Percentiles rank a stretch among this genome's conserved stretches.
Conservation (phyloP, 2,797 vertebrate genomes). For the Megaceryle alcyon region DNA sequence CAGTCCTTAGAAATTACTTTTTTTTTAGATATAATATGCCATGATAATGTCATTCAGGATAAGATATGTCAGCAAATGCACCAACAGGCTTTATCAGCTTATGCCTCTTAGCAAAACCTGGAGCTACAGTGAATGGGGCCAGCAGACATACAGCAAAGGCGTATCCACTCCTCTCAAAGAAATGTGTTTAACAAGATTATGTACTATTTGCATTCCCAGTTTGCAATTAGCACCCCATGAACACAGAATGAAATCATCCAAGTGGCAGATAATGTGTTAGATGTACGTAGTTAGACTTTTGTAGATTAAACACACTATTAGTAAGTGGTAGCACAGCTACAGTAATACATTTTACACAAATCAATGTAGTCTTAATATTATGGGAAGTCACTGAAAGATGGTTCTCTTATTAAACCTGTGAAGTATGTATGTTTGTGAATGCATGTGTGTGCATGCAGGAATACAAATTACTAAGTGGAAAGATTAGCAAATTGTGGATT, state of each 20-base stretch:
- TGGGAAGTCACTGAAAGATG: neutral
- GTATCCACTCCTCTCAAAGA: slow-evolving; percentile 4
- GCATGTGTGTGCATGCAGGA: neutral
- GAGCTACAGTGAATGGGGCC: neutral
- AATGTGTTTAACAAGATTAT: slow-evolving; percentile 60
- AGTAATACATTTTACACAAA: neutral
- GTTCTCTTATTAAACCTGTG: neutral
- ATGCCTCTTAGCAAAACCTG: slow-evolving; percentile 36
- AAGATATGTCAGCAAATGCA: slow-evolving; percentile 36
- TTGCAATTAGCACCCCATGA: slow-evolving; percentile 55
- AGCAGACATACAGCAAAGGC: slow-evolving; percentile 7
- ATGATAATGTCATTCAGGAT: slow-evolving; percentile 30
- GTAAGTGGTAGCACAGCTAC: neutral
- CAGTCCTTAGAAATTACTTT: neutral
- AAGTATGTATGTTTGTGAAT: slow-evolving; percentile 1
- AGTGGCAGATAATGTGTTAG: slow-evolving; percentile 33
- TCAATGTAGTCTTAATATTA: neutral
- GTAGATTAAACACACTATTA: neutral
- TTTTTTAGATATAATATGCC: slow-evolving; percentile 47
- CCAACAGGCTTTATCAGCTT: slow-evolving; percentile 24
- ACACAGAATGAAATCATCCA: slow-evolving; percentile 33
- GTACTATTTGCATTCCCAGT: slow-evolving; percentile 45
- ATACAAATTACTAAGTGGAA: slow-evolving; percentile 28
- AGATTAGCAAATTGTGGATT: slow-evolving; percentile 48
- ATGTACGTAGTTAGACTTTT: slow-evolving; percentile 25